Percentiles rank a stretch among this genome's conserved stretches.
Conservation (phyloP, 1,140 invertebrate genomes). For the Chrysopa pallens region DNA sequence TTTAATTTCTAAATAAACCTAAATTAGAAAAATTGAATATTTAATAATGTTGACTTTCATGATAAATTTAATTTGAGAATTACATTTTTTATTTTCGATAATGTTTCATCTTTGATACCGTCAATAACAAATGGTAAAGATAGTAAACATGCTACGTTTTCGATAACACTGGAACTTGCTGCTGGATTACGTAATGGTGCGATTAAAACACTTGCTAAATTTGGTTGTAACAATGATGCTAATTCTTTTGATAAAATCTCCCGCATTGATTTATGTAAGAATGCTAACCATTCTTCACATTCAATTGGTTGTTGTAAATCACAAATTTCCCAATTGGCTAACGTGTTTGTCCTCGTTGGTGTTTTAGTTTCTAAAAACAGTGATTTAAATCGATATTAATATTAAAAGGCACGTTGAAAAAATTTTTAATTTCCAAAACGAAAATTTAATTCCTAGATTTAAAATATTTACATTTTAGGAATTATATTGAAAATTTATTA, state of each 20-base stretch:
- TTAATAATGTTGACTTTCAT: not conserved
- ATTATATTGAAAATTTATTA: too few relatives aligned
- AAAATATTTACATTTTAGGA: too few relatives aligned
- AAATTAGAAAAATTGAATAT: conserved; percentile 8
- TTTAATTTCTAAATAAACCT: conserved; percentile 55
- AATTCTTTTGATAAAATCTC: conserved; percentile 57
- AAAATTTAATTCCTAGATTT: too few relatives aligned
- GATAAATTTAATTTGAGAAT: conserved; percentile 4
- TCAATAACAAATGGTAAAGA: conserved; percentile 49
- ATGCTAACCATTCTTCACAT: conserved; percentile 66
- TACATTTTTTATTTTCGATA: conserved; percentile 38
- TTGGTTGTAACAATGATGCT: conserved; percentile 47
- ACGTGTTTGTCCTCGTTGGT: conserved; percentile 14
- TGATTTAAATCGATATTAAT: not conserved
- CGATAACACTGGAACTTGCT: conserved; percentile 39
- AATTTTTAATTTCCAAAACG: too few relatives aligned
- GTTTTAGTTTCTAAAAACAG: conserved; percentile 22
- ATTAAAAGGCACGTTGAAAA: too few relatives aligned
- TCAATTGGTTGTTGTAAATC: conserved; percentile 43
- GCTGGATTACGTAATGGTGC: conserved; percentile 46
- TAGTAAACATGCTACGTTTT: conserved; percentile 47
- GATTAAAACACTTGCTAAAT: conserved; percentile 44
- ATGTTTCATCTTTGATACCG: conserved; percentile 25
- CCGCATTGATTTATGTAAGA: conserved; percentile 46
- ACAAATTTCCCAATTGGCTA: conserved; percentile 18